Evolutionary conservation across 2,888 invertebrate genomes (phyloP).

Genomic region (Plebejus argus): DNA sequence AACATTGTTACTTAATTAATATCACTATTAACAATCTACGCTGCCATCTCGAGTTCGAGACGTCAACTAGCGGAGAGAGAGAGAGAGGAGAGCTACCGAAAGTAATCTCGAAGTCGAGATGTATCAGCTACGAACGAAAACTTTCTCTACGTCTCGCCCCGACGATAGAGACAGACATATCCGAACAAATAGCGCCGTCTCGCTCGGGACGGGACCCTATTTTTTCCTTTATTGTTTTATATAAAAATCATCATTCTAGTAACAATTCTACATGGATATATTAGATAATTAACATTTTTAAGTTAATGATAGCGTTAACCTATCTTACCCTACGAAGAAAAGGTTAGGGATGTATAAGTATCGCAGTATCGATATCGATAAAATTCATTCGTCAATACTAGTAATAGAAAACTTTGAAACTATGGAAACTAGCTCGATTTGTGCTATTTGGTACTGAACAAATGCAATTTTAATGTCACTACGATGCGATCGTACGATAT

Average conservation of each 20-base stretch:
- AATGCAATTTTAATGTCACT: conserved; percentile 75
- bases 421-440: conserved; percentile 66
- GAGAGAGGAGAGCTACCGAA: conserved; percentile 13
- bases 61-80: conserved; percentile 13
- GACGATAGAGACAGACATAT: conserved; percentile 51
- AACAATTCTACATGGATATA: conserved; percentile 78
- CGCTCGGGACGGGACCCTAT: conserved; percentile 52
- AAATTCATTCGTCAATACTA: conserved; percentile 41
- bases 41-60: conserved; percentile 67
- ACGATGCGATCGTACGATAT: conserved; percentile 49
- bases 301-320: conserved; percentile 73
- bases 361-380: conserved; percentile 31
- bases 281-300: conserved; percentile 68
- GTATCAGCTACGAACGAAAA: conserved; percentile 62
- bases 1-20: conserved; percentile 75
- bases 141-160: conserved; percentile 57
- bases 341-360: conserved; percentile 37
- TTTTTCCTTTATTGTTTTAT: conserved; percentile 59
- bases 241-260: conserved; percentile 78
- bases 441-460: conserved; percentile 77
- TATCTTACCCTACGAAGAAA: conserved; percentile 75
- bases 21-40: conserved; percentile 80
- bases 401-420: conserved; percentile 60
- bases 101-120: conserved; percentile 61
- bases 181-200: conserved; percentile 54